These are phyloP conservation scores for Cydia amplana DNA, from an alignment of 1,140 invertebrate species.

Conservation along the genomic window DNA sequence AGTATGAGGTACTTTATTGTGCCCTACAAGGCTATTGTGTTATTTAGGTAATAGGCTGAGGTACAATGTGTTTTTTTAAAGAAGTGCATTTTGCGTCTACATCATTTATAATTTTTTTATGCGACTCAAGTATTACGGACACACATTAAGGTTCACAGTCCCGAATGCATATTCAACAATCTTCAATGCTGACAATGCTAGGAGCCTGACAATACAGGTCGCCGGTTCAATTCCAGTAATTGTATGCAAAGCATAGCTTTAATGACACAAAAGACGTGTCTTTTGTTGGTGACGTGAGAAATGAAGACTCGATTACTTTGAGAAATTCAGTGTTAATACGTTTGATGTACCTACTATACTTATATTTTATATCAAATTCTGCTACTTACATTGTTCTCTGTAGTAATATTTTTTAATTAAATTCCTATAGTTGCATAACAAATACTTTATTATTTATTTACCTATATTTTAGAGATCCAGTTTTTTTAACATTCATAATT, in stretches of 20 bases:
- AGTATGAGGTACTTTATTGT: neutral
- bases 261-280: slow-evolving; percentile 14
- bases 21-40: neutral
- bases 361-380: no score
- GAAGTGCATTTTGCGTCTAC: neutral
- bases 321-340: no score
- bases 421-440: no score
- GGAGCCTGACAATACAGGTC: slow-evolving; percentile 18
- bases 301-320: slow-evolving; percentile 5
- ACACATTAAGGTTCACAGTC: slow-evolving; percentile 7
- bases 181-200: neutral
- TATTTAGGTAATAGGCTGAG: neutral
- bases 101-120: neutral
- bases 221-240: slow-evolving; percentile 22
- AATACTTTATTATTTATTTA: no score
- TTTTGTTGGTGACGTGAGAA: slow-evolving; percentile 22
- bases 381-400: no score
- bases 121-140: neutral
- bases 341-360: no score
- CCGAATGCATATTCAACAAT: slow-evolving; percentile 7
- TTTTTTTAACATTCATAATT: no score
- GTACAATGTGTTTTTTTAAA: neutral
- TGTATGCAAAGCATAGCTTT: slow-evolving; percentile 21
- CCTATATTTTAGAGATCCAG: no score
- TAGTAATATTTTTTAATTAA: no score